A percentile compares a stretch with the other conserved stretches of the same genome.
These are phyloP conservation scores for Bilobella aurantiaca DNA, from an alignment of 1,140 invertebrate species.

Conservation along the genomic window DNA sequence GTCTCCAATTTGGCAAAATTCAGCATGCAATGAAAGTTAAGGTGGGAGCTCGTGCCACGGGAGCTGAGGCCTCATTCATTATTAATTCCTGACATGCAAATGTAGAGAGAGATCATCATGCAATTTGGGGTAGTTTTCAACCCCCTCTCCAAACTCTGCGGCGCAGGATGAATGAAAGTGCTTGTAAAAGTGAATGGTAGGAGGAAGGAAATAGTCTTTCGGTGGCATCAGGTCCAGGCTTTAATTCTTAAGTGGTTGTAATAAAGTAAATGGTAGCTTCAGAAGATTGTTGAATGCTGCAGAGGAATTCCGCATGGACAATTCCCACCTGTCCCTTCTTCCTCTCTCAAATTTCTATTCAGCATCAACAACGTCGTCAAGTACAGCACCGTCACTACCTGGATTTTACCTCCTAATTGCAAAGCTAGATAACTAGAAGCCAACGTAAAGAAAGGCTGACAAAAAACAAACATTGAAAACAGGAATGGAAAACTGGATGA, in stretches of 20 bases:
- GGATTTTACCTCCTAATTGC: neutral
- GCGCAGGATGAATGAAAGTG: slow-evolving; percentile 9
- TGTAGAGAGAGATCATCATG: neutral
- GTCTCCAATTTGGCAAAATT: neutral
- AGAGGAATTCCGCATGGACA: slow-evolving; percentile 20
- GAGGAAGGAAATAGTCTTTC: slow-evolving; percentile 2
- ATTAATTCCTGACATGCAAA: neutral
- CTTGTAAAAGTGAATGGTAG: slow-evolving; percentile 10
- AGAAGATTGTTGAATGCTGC: neutral
- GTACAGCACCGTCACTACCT: neutral
- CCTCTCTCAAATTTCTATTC: slow-evolving; percentile 12
- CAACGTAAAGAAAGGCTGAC: neutral
- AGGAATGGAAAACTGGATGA: too few species aligned
- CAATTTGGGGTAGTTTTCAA: neutral
- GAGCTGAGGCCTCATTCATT: neutral
- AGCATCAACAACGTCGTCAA: neutral
- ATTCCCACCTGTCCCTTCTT: slow-evolving; percentile 25
- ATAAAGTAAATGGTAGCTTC: neutral
- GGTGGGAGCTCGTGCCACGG: too few species aligned
- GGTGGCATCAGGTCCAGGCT: neutral
- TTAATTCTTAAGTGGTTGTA: neutral
- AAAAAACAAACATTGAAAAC: too few species aligned
- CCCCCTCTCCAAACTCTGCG: neutral
- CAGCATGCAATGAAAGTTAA: too few species aligned
- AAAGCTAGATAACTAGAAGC: neutral